Conservation (phyloP, 1,140 invertebrate species). For the Drosophila busckii region DNA sequence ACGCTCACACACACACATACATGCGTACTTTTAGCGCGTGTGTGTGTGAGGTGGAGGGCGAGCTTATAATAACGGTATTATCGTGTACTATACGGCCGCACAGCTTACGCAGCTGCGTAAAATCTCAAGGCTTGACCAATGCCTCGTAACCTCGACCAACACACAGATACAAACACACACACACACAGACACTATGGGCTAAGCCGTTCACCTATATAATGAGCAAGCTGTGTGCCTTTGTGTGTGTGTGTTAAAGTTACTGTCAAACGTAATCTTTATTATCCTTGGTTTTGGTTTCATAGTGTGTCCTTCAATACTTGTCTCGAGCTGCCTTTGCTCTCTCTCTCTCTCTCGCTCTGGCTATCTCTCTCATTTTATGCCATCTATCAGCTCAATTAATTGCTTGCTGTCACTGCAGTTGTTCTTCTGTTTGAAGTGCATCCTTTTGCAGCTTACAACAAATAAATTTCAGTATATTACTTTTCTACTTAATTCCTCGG, state of each 20-base stretch:
- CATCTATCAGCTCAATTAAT: slow-evolving; percentile 25
- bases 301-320: slow-evolving; percentile 18
- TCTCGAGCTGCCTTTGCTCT: slow-evolving; percentile 7
- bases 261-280: slow-evolving; percentile 11
- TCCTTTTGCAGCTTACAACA: slow-evolving; percentile 9
- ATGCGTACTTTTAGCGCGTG: neutral
- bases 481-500: slow-evolving; percentile 5
- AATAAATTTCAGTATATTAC: slow-evolving; percentile 12
- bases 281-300: slow-evolving; percentile 21
- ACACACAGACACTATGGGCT: slow-evolving; percentile 7
- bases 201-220: slow-evolving; percentile 26
- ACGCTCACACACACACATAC: slow-evolving; percentile 44
- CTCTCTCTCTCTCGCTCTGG: slow-evolving; percentile 3
- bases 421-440: slow-evolving; percentile 22
- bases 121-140: slow-evolving; percentile 70
- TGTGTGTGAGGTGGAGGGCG: slow-evolving; percentile 25
- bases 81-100: slow-evolving; percentile 49
- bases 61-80: slow-evolving; percentile 69
- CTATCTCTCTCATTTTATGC: too few species aligned
- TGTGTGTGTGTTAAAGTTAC: slow-evolving; percentile 1
- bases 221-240: slow-evolving; percentile 1
- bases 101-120: slow-evolving; percentile 70
- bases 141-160: slow-evolving; percentile 39
- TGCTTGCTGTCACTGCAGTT: slow-evolving; percentile 28
- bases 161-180: slow-evolving; percentile 1